Percentiles rank a stretch among this genome's conserved stretches.
Conservation (phyloP, 23 tunicate species). For the Styela clava region DNA sequence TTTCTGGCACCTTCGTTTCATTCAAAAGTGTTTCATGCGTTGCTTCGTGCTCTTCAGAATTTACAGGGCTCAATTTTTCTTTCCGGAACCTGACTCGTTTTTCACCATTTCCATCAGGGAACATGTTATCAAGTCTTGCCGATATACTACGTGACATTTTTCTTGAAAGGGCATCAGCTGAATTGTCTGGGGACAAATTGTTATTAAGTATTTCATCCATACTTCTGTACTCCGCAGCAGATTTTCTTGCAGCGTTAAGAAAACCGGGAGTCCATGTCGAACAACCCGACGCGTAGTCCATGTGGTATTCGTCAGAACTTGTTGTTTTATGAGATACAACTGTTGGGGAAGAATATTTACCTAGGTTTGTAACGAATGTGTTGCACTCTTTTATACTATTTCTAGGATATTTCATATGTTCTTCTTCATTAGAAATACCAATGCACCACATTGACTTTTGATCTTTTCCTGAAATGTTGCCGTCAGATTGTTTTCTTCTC, state of each 20-base stretch:
- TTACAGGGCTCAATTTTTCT: constrained; percentile 12
- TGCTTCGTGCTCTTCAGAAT: neutral
- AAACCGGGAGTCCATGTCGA: neutral
- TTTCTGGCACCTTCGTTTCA: neutral
- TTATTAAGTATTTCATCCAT: neutral
- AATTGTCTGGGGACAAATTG: neutral
- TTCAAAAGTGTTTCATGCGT: neutral
- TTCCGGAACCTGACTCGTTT: constrained; percentile 23
- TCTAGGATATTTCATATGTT: neutral
- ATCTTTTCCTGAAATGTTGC: neutral
- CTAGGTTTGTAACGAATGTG: neutral
- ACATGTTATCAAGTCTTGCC: neutral
- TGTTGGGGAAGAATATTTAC: neutral
- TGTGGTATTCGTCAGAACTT: neutral
- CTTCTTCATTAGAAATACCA: neutral
- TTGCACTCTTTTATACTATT: neutral
- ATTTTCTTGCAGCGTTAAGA: neutral
- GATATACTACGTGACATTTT: constrained; percentile 15
- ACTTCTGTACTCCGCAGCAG: neutral
- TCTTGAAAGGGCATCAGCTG: neutral
- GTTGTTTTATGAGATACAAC: neutral
- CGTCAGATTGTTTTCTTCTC: neutral
- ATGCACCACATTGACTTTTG: neutral
- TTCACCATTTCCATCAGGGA: constrained; percentile 4
- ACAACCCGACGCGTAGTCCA: neutral